These are phyloP conservation scores for Scartelaos histophorus DNA, from an alignment of 2,113 vertebrate species.

Conservation along the genomic window DNA sequence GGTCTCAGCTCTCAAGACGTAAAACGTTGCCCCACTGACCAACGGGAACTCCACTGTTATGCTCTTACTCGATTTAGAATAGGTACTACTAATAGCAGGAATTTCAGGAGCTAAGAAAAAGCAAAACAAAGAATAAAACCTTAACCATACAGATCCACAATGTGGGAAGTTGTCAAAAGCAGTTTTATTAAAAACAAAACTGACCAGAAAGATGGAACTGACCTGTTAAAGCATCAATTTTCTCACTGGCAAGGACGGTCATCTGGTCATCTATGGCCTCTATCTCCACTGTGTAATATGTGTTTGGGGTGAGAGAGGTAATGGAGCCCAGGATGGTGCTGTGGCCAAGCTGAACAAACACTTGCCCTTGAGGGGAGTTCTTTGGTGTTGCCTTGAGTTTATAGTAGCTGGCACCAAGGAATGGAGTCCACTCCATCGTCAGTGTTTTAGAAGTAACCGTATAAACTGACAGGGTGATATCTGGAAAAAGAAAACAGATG, in stretches of 20 bases:
- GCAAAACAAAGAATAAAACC: neutral
- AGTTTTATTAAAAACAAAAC: neutral
- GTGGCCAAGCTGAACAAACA: constrained; percentile 71
- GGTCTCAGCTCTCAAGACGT: constrained; percentile 82
- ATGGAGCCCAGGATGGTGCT: constrained; percentile 75
- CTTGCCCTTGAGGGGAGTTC: constrained; percentile 51
- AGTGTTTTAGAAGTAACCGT: constrained; percentile 79
- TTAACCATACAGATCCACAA: neutral
- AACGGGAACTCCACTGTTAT: constrained; percentile 88
- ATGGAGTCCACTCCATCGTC: constrained; percentile 71
- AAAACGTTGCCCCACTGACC: constrained; percentile 82
- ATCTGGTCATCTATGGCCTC: constrained; percentile 78
- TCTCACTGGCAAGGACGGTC: constrained; percentile 68
- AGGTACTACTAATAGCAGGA: constrained; percentile 81
- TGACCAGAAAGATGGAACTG: constrained; percentile 4
- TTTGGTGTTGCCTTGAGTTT: constrained; percentile 76
- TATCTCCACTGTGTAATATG: constrained; percentile 72
- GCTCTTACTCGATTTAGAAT: constrained; percentile 88
- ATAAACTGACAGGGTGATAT: constrained; percentile 71
- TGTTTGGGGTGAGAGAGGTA: constrained; percentile 77
- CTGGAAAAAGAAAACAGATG: constrained; percentile 39
- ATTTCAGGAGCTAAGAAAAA: constrained; percentile 80
- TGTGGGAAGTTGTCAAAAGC: neutral
- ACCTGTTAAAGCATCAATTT: constrained; percentile 72
- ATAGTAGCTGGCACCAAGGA: constrained; percentile 74